phyloP scores from a whole-genome alignment of 2,113 vertebrate genomes.

The Hiodon alosoides region DNA sequence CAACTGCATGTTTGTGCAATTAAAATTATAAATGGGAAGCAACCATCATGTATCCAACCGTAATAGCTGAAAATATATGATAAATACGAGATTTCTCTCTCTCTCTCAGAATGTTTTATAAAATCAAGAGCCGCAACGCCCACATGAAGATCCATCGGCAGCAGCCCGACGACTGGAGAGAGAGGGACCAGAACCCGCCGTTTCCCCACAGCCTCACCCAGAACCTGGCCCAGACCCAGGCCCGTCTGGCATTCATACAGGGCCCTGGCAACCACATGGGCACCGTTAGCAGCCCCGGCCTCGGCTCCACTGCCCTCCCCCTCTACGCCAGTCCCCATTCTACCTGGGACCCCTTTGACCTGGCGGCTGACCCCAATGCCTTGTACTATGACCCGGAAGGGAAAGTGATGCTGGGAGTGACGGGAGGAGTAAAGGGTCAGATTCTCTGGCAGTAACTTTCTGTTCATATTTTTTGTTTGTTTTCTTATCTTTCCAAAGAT shows the following conservation, averaged over 20 bases:
- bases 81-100: not conserved
- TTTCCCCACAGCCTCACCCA: constrained; percentile 40
- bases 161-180: constrained; percentile 57
- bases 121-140: constrained; percentile 73
- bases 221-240: constrained; percentile 42
- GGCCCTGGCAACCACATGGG: constrained; percentile 22
- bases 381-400: constrained; percentile 43
- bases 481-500: not conserved
- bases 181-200: constrained; percentile 49
- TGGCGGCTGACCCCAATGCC: constrained; percentile 14
- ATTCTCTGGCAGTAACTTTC: constrained; percentile 42
- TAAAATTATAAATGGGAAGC: too few relatives aligned
- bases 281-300: constrained; percentile 29
- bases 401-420: constrained; percentile 34
- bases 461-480: not conserved
- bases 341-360: constrained; percentile 54
- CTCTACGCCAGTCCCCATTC: constrained; percentile 38
- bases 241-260: constrained; percentile 36
- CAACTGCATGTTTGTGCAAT: too few relatives aligned
- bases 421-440: constrained; percentile 29
- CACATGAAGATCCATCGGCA: constrained; percentile 78
- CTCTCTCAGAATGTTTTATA: constrained; percentile 65
- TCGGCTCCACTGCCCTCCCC: constrained; percentile 26
- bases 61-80: not conserved
- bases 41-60: not conserved